A percentile compares a stretch with the other conserved stretches of the same genome.
phyloP scores from a whole-genome alignment of 2,113 vertebrate genomes.

The Strix uralensis region DNA sequence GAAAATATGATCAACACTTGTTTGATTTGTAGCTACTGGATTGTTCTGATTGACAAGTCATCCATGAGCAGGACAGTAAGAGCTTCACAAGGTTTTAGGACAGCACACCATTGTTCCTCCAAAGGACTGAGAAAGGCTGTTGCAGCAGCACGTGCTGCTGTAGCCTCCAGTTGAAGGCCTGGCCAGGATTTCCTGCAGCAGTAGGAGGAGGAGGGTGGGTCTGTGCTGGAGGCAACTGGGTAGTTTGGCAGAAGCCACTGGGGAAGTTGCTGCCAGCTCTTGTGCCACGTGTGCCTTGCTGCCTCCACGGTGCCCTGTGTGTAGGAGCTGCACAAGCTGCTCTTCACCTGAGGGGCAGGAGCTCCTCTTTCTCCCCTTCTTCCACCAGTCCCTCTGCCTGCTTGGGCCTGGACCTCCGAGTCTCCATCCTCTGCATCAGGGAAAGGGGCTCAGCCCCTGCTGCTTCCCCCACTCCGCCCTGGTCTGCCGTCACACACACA shows the following conservation, averaged over 20 bases:
- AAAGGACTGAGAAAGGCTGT: not conserved
- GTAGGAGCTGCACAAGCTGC: not conserved
- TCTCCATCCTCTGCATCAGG: not conserved
- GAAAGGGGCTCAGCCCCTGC: not conserved
- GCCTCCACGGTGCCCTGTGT: not conserved
- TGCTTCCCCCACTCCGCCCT: not conserved
- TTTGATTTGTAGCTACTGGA: not conserved
- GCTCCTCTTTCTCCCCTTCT: not conserved
- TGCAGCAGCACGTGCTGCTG: accelerated
- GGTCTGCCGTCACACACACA: not conserved
- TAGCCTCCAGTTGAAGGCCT: not conserved
- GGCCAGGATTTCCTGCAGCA: not conserved
- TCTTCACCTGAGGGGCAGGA: not conserved
- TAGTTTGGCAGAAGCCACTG: not conserved
- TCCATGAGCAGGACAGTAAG: not conserved
- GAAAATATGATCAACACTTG: not conserved
- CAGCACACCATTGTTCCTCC: not conserved
- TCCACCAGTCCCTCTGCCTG: not conserved
- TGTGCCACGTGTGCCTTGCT: not conserved
- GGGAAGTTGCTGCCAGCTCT: not conserved
- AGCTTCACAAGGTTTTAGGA: not conserved
- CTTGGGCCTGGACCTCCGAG: accelerated
- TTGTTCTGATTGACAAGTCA: not conserved
- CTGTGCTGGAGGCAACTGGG: not conserved
- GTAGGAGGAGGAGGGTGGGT: not conserved